Percentiles rank a stretch among this genome's conserved stretches.
Conservation (phyloP, 2,113 vertebrate species). For the Tapirus terrestris region DNA sequence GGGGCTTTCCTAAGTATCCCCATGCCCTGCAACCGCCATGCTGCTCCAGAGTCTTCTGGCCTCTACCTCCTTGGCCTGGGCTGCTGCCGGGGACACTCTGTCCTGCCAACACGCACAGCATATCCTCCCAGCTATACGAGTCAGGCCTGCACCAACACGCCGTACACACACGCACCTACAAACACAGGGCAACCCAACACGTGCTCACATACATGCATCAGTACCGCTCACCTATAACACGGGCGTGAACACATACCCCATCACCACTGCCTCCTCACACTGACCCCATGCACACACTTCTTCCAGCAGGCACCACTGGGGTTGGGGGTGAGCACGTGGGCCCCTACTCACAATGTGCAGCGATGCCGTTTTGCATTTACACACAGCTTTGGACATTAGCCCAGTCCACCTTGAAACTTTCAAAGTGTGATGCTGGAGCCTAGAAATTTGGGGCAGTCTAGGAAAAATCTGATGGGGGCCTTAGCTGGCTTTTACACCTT, state of each 20-base stretch:
- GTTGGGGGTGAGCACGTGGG: rapidly evolving
- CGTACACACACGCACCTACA: background rate
- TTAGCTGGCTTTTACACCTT: background rate
- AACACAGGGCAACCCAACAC: rapidly evolving
- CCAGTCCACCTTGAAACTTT: background rate
- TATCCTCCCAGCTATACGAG: background rate
- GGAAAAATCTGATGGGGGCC: background rate
- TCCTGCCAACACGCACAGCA: background rate
- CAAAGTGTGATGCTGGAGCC: background rate
- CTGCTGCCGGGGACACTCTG: conserved; percentile 48
- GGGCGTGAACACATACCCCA: rapidly evolving
- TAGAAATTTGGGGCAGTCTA: background rate
- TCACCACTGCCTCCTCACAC: rapidly evolving
- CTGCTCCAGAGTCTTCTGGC: background rate
- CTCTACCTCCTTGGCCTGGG: conserved; percentile 33
- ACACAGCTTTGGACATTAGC: background rate
- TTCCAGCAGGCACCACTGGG: rapidly evolving
- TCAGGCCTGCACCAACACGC: background rate
- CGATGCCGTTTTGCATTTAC: rapidly evolving
- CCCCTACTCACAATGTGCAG: rapidly evolving
- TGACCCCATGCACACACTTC: rapidly evolving
- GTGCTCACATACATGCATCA: rapidly evolving
- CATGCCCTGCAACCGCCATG: background rate
- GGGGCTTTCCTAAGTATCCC: background rate
- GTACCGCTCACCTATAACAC: rapidly evolving